Percentiles rank a stretch among this genome's conserved stretches.
Evolutionary conservation across 2,113 vertebrate genomes (phyloP).

Genomic region (Podarcis muralis): DNA sequence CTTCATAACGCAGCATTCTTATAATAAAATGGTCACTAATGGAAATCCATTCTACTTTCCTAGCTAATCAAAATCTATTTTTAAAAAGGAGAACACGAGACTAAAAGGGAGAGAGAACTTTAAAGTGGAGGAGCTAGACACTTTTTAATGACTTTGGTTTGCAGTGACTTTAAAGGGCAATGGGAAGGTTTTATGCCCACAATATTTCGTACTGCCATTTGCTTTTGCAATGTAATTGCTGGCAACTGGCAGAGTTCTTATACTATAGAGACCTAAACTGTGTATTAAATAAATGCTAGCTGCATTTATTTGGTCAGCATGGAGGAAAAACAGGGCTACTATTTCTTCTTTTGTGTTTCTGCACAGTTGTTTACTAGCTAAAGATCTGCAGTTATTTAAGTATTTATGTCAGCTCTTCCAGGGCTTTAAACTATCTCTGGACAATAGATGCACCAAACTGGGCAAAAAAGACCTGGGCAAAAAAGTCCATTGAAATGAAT

Average conservation of each 20-base stretch:
- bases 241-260: neutral
- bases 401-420: neutral
- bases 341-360: neutral
- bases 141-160: conserved; percentile 32
- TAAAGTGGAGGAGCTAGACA: neutral
- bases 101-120: neutral
- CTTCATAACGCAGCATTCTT: neutral
- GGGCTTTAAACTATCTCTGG: neutral
- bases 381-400: neutral
- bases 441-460: neutral
- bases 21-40: neutral
- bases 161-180: conserved; percentile 11
- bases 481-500: neutral
- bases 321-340: neutral
- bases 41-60: conserved; percentile 6
- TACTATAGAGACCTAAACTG: conserved; percentile 2
- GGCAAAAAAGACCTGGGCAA: neutral
- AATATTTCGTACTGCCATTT: conserved; percentile 8
- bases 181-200: neutral
- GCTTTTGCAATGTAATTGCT: conserved; percentile 31
- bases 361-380: neutral
- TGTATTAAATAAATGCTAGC: neutral
- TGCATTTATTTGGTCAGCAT: conserved; percentile 17
- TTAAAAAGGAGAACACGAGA: neutral
- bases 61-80: conserved; percentile 17